Conservation (phyloP, 2,797 vertebrate species). For the Pangasius krempfi region DNA sequence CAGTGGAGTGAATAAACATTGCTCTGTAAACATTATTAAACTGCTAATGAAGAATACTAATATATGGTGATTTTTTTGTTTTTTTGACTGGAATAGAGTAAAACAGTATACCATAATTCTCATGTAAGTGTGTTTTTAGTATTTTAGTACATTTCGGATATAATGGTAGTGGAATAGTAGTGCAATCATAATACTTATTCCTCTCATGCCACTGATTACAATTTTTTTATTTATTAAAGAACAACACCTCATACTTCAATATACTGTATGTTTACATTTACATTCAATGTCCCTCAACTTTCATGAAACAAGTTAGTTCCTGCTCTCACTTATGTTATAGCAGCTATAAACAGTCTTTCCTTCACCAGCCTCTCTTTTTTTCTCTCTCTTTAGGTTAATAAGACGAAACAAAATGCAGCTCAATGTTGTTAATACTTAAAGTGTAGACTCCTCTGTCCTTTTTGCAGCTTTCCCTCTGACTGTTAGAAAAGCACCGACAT, state of each 20-base stretch:
- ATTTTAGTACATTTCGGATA: not conserved
- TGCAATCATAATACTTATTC: not conserved
- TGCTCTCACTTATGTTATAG: no score
- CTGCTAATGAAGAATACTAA: not conserved
- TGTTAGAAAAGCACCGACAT: no score
- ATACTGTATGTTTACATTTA: not conserved
- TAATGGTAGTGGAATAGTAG: not conserved
- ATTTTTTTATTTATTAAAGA: not conserved
- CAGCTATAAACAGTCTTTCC: no score
- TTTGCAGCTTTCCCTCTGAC: no score
- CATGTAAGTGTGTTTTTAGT: not conserved
- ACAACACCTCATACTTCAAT: not conserved
- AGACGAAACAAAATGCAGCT: no score
- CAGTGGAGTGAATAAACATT: conserved; percentile 1
- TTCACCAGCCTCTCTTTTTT: not conserved
- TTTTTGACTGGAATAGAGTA: not conserved
- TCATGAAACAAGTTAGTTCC: no score
- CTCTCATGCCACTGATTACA: not conserved
- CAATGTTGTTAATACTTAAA: not conserved
- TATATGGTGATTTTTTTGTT: not conserved
- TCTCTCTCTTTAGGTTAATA: not conserved
- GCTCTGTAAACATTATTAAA: conserved; percentile 10
- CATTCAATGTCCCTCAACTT: not conserved
- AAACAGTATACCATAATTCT: not conserved
- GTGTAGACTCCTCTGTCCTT: no score